These are phyloP conservation scores for Meriones psammophilus DNA, from an alignment of 2,797 vertebrate genomes.

Conservation along the genomic window DNA sequence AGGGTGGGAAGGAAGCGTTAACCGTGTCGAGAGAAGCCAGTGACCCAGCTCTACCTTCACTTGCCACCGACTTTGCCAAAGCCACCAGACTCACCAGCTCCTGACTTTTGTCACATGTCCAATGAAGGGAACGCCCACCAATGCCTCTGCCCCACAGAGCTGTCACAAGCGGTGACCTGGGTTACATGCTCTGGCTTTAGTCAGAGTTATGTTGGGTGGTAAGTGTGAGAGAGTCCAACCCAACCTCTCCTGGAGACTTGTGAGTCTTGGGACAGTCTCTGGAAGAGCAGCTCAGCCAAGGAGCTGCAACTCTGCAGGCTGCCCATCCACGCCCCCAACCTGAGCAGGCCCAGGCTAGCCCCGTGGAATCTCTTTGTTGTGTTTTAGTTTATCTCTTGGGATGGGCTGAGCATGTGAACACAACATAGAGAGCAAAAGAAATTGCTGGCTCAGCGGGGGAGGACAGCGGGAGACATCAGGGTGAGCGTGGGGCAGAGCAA, in stretches of 20 bases:
- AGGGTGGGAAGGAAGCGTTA: background rate
- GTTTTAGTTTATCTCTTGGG: constrained; percentile 42
- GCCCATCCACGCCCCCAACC: background rate
- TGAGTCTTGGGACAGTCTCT: background rate
- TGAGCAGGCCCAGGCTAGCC: background rate
- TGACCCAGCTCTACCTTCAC: background rate
- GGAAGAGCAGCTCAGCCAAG: background rate
- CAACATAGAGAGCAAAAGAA: background rate
- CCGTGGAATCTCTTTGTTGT: background rate
- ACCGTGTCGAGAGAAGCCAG: background rate
- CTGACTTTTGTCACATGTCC: background rate
- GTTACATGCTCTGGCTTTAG: too few relatives aligned
- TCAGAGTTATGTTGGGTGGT: background rate
- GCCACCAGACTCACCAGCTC: background rate
- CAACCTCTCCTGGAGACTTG: background rate
- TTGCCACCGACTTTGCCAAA: background rate
- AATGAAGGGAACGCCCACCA: fast-evolving
- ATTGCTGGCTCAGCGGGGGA: background rate
- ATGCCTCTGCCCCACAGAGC: background rate
- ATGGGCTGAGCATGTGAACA: constrained; percentile 75
- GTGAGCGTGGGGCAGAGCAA: background rate
- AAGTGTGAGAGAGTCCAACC: background rate
- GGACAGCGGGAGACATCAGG: background rate
- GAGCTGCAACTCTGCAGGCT: constrained; percentile 48
- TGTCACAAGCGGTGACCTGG: background rate